phyloP scores from a whole-genome alignment of 2,888 invertebrate genomes.

The Lithodes maja region DNA sequence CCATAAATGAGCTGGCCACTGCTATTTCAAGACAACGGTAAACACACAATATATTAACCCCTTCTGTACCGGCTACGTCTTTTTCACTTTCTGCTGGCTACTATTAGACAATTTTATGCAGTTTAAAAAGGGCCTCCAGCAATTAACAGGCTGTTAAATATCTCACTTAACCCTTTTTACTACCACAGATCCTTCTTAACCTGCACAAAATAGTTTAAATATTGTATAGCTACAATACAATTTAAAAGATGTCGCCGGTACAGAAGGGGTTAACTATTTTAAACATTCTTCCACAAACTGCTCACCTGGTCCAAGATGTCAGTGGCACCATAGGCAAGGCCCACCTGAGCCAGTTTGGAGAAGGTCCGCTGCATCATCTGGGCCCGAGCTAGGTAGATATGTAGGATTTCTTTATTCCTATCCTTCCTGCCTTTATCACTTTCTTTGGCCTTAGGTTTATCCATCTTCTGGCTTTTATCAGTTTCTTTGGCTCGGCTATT shows the following conservation, averaged over 20 bases:
- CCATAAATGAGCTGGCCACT: too few relatives aligned
- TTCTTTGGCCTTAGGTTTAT: neutral
- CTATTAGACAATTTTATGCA: neutral
- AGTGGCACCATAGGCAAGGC: neutral
- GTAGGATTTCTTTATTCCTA: neutral
- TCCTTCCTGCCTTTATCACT: neutral
- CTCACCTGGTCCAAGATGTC: constrained; percentile 9
- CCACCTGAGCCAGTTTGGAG: neutral
- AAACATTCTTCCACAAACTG: neutral
- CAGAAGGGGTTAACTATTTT: neutral
- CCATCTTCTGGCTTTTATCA: neutral
- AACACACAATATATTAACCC: too few relatives aligned
- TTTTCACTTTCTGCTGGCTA: neutral
- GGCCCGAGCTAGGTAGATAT: neutral
- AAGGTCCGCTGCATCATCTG: constrained; percentile 1
- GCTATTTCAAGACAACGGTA: too few relatives aligned
- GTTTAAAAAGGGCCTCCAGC: too few relatives aligned
- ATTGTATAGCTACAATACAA: too few relatives aligned
- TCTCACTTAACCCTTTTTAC: too few relatives aligned
- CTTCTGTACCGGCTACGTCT: too few relatives aligned
- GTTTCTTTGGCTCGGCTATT: neutral
- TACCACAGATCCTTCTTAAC: too few relatives aligned
- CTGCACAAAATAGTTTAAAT: too few relatives aligned
- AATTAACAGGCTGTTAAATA: too few relatives aligned
- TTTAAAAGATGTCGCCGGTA: too few relatives aligned